Percentiles rank a stretch among this genome's conserved stretches.
Conservation (phyloP, 2,888 invertebrate genomes). For the Lasioglossum oenotherae region DNA sequence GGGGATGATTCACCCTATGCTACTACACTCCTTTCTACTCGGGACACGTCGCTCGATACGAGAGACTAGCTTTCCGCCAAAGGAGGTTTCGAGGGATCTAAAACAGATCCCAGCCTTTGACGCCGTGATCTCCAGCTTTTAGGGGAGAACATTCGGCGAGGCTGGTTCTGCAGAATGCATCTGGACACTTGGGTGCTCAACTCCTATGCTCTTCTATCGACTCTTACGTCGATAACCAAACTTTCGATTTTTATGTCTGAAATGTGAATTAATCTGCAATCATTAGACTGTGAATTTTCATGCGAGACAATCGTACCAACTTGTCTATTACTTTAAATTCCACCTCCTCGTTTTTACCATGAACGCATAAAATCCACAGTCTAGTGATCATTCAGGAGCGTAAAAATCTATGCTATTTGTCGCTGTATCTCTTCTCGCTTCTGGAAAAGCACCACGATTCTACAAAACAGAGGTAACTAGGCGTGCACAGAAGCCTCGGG, state of each 20-base stretch:
- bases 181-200: not conserved
- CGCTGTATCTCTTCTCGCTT: not conserved
- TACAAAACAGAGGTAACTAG: not conserved
- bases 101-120: not conserved
- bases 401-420: not conserved
- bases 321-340: not conserved
- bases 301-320: not conserved
- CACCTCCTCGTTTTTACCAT: too few relatives aligned
- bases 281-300: too few relatives aligned
- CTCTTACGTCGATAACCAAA: not conserved
- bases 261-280: not conserved
- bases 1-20: constrained; percentile 5
- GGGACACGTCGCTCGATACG: not conserved
- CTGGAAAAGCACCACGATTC: not conserved
- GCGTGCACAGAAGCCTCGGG: not conserved
- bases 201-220: not conserved
- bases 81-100: not conserved
- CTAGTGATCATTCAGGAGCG: not conserved
- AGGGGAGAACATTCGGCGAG: not conserved
- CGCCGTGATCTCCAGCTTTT: not conserved
- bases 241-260: not conserved
- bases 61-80: not conserved
- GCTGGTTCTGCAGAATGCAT: not conserved
- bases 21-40: not conserved
- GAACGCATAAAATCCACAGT: not conserved